Conservation (phyloP, 2,888 invertebrate species). For the Chymomyza caudatula region DNA sequence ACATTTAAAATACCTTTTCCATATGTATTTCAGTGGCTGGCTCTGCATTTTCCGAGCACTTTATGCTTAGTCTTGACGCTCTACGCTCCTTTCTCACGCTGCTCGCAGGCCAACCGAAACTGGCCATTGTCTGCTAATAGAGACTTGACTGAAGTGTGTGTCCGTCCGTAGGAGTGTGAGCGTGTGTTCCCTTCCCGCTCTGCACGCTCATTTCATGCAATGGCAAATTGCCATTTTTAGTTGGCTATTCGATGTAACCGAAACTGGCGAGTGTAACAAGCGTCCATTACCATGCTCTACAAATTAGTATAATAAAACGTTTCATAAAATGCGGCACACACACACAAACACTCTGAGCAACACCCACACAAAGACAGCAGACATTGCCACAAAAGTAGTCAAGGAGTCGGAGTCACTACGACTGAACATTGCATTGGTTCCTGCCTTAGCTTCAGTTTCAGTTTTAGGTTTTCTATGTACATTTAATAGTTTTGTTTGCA, state of each 20-base stretch:
- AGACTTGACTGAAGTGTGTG: constrained; percentile 65
- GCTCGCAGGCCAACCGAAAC: constrained; percentile 4
- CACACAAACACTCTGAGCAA: constrained; percentile 1
- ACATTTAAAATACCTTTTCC: constrained; percentile 54
- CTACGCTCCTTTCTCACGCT: not conserved
- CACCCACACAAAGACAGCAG: not conserved
- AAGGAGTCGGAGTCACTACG: not conserved
- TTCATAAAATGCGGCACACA: constrained; percentile 73
- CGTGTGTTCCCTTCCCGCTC: constrained; percentile 4
- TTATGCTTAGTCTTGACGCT: not conserved
- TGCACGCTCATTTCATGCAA: constrained; percentile 45
- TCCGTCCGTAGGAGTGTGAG: not conserved
- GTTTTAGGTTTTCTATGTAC: constrained; percentile 32
- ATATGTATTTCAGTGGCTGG: constrained; percentile 40
- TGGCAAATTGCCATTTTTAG: constrained; percentile 76
- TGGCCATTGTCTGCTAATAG: constrained; percentile 67
- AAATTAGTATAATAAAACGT: constrained; percentile 78
- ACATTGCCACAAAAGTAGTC: constrained; percentile 2
- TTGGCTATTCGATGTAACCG: constrained; percentile 68
- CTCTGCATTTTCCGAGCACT: not conserved
- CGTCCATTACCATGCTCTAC: constrained; percentile 70
- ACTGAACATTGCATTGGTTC: constrained; percentile 9
- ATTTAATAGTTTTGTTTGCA: constrained; percentile 43
- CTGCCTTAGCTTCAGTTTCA: constrained; percentile 29
- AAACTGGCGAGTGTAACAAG: constrained; percentile 56